phyloP scores from a whole-genome alignment of 2,888 invertebrate species.

The Antheraea yamamai region DNA sequence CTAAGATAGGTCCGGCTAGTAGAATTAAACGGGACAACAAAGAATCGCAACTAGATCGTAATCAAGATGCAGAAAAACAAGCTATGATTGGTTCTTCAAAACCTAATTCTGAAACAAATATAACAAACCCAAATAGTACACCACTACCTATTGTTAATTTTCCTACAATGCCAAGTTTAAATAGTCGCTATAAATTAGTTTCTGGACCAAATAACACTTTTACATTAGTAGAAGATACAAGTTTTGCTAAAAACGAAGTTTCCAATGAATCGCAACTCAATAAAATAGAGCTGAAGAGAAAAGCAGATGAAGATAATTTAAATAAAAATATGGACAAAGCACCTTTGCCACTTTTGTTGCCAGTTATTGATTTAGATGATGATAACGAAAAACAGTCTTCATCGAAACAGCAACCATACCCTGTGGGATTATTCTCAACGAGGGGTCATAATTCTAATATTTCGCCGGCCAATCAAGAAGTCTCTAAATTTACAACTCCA shows the following conservation, averaged over 20 bases:
- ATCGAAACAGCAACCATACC: slow-evolving; percentile 56
- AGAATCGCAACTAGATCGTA: slow-evolving; percentile 23
- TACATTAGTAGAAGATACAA: slow-evolving; percentile 59
- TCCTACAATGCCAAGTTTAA: slow-evolving; percentile 54
- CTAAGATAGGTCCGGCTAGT: slow-evolving; percentile 71
- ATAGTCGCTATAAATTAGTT: slow-evolving; percentile 64
- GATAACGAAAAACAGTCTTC: slow-evolving; percentile 21
- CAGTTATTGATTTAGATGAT: slow-evolving; percentile 44
- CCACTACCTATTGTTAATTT: slow-evolving; percentile 48
- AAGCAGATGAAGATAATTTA: slow-evolving; percentile 24
- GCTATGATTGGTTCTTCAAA: slow-evolving; percentile 23
- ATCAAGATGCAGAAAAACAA: slow-evolving; percentile 21
- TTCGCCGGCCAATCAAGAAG: slow-evolving; percentile 30
- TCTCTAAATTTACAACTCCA: slow-evolving; percentile 57
- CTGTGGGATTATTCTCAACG: slow-evolving; percentile 71
- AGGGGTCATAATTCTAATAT: slow-evolving; percentile 44
- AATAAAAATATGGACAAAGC: slow-evolving; percentile 17
- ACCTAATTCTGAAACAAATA: slow-evolving; percentile 22
- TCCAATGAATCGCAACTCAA: slow-evolving; percentile 18
- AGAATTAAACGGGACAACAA: slow-evolving; percentile 46
- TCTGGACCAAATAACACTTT: slow-evolving; percentile 73
- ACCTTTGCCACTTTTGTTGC: slow-evolving; percentile 32
- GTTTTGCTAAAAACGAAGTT: slow-evolving; percentile 17
- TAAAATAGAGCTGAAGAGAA: slow-evolving; percentile 31
- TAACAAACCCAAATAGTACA: slow-evolving; percentile 25